These are phyloP conservation scores for Antrozous pallidus DNA, from an alignment of 2,797 vertebrate species.

Conservation along the genomic window DNA sequence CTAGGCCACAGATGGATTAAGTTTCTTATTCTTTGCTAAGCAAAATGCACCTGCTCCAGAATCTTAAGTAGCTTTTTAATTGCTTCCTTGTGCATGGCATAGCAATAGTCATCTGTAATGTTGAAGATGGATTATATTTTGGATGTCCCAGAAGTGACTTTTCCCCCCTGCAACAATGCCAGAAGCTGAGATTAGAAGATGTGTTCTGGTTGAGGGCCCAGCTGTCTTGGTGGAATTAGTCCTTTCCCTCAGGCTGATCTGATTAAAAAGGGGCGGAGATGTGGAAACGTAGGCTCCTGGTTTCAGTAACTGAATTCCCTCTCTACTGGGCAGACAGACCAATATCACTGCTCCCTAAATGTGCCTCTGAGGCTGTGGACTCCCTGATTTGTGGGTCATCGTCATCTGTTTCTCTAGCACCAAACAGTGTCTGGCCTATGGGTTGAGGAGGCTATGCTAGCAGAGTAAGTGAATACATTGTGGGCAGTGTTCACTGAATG, in stretches of 20 bases:
- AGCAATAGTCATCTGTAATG: constrained; percentile 65
- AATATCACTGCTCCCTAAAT: not conserved
- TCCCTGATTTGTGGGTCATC: not conserved
- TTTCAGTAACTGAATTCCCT: constrained; percentile 33
- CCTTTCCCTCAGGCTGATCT: constrained; percentile 43
- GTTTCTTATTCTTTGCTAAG: constrained; percentile 67
- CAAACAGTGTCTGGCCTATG: not conserved
- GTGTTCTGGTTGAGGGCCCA: constrained; percentile 59
- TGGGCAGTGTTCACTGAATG: not conserved
- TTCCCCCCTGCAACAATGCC: constrained; percentile 45
- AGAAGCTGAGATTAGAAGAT: constrained; percentile 60
- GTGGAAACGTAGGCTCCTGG: not conserved
- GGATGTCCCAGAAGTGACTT: constrained; percentile 63
- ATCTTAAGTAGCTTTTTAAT: constrained; percentile 68
- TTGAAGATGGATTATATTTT: constrained; percentile 43
- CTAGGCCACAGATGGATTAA: constrained; percentile 57
- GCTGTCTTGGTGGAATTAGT: constrained; percentile 53
- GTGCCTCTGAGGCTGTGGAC: not conserved
- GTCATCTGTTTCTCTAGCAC: not conserved
- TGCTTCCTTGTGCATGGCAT: constrained; percentile 69
- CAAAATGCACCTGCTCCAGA: constrained; percentile 73
- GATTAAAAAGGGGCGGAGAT: constrained; percentile 41
- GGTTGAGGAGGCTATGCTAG: not conserved
- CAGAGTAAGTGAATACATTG: not conserved
- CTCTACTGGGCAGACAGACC: not conserved